Conservation (phyloP, 2,888 invertebrate genomes). For the Erebia aethiops region DNA sequence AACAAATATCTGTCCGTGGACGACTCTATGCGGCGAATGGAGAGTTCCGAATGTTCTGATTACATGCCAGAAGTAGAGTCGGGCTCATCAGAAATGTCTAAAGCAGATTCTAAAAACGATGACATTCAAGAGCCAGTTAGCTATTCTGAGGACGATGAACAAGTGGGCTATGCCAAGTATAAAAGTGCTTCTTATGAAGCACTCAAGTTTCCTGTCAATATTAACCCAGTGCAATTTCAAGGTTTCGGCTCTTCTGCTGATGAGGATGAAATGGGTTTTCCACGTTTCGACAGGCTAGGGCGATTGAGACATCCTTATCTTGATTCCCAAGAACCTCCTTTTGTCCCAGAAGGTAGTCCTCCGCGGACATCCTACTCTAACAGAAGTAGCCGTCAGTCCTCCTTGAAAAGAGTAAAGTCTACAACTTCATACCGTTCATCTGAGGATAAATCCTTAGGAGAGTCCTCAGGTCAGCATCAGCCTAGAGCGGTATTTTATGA, state of each 20-base stretch:
- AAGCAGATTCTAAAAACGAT: constrained; percentile 75
- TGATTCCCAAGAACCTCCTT: constrained; percentile 75
- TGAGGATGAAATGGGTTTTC: constrained; percentile 86
- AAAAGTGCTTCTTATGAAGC: constrained; percentile 68
- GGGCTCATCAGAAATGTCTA: constrained; percentile 84
- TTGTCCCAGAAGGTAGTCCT: constrained; percentile 76
- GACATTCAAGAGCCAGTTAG: constrained; percentile 68
- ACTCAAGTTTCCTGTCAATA: constrained; percentile 73
- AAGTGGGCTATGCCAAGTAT: constrained; percentile 73
- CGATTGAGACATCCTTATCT: constrained; percentile 80
- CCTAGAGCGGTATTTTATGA: constrained; percentile 65
- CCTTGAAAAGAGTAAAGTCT: constrained; percentile 72
- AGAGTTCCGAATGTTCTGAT: constrained; percentile 86
- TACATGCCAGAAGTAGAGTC: constrained; percentile 86
- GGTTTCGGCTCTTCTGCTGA: constrained; percentile 85
- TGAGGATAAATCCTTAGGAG: constrained; percentile 66
- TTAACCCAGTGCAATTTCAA: constrained; percentile 81
- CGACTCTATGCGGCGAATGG: constrained; percentile 78
- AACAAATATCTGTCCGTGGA: constrained; percentile 69
- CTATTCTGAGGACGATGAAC: constrained; percentile 83
- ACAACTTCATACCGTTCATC: constrained; percentile 63
- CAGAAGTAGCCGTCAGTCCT: constrained; percentile 77
- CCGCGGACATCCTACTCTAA: constrained; percentile 75
- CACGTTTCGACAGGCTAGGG: constrained; percentile 84
- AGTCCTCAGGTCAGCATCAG: constrained; percentile 65